Base-by-base conservation (phyloP, 1,140 invertebrate genomes). In the Andricus grossulariae region DNA sequence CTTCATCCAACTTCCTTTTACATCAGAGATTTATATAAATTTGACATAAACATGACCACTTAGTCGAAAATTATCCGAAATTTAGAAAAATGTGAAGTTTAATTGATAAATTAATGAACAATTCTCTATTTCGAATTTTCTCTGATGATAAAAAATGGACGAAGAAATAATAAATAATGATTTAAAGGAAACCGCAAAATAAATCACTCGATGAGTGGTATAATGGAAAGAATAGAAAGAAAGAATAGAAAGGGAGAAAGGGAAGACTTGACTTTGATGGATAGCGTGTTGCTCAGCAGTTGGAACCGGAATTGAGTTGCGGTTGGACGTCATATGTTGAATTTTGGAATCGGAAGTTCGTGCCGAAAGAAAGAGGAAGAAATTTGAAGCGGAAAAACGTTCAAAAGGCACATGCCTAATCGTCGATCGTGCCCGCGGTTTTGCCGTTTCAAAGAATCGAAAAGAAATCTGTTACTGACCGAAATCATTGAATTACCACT, bases 381-480 rank as follows among this genome's bases (percentile, higher is more conserved):
- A 72, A 50, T 57, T 74, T 54, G 18, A 45, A 57, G 18, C 74
- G 78, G 51, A 19, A 71, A 54, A 73, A 60, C 50, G 75, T 51
- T 51, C 71, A 77, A 74, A 51, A 78, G 82, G 75, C 84, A 86
- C 84, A 86, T 86, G 84, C 78, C 80, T 76, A 83, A 82, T 84
- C 74, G 78, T 75, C 77, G 76, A 73, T 71, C 57, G 51, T 51
- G 57, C 52, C 73, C 52, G 16, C 32, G 21, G 66, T 78, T 73
- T 72, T 77, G 80, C 50, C 73, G 77, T 79, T 60, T 73, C 19
- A 45, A 55, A 79, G 66, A 76, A 76, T 66, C 57, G 21, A 21
- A 45, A 79, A 75, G 77, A 85, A 84, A 83, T 86, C 80, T 81
- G 76, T 86, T 77, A 77, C 73, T 25, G 72, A 73, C 71, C 50